Base-by-base conservation (phyloP, 1,140 invertebrate genomes). In the Bactericera cockerelli region DNA sequence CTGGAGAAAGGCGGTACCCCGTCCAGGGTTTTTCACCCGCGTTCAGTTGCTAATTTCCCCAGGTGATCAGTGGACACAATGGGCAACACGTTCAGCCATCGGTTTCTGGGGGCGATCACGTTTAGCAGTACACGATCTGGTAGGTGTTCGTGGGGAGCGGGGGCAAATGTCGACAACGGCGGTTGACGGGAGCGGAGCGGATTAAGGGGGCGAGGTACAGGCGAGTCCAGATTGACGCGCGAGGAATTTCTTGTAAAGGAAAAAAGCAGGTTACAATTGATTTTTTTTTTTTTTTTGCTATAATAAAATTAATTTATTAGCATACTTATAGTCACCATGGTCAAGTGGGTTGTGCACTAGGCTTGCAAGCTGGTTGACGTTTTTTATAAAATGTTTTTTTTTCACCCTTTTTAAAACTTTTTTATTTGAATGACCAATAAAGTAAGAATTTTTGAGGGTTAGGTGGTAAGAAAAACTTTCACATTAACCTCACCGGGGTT, bases 111-210 rank as follows among this genome's bases (percentile, higher is more conserved):
- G 89, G n/a, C n/a, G 33, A 96, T 86, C 49, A 95, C 78, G 1
- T 89, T 79, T 92, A 86, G 72, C 92, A 96, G 72, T 94, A 95
- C 2, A 87, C 89, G 49, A 96, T 74, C 69, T 95, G 92, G 70
- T 93, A 86, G n/a, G 80, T 81, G 64, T 86, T 78, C 1, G 88
- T 83, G 3, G 93, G n/a, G n/a, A n/a, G n/a, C 78, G 0, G 82
- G 81, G 1, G 90, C 86, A 74, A 97, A 97, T 22, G 85, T 84
- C 64, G 83, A 81, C 0, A n/a, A 85, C 81, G 21, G 95, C 0
- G 81, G 77, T 49, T 84, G 75, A 69, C 90, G 93, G 1, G 83
- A 77, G 56, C 81, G 77, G 14, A 97, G 72, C 1, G 93, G 93
- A 75, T 96, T 97, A 60, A 96, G 74, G 58, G 80, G 75, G 66